These are phyloP conservation scores for Siniperca obscura DNA, from an alignment of 2,797 vertebrate species.

Conservation along the genomic window DNA sequence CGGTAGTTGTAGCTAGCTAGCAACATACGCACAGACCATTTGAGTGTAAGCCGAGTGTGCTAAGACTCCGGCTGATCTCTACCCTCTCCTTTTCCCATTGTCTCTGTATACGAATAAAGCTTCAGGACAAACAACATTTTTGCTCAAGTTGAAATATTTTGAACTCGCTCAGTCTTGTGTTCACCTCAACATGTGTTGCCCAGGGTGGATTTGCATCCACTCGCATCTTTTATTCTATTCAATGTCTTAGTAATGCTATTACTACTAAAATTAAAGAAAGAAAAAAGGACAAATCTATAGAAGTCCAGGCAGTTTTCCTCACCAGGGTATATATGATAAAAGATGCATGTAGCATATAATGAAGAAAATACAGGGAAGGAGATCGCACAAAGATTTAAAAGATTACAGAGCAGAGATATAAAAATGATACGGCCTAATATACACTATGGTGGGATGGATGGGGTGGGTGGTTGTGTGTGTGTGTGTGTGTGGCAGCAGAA, in stretches of 20 bases:
- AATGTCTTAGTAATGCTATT: not conserved
- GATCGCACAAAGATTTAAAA: conserved; percentile 26
- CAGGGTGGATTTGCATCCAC: not conserved
- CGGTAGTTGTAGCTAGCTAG: not conserved
- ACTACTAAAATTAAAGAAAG: conserved; percentile 33
- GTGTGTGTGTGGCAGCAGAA: conserved; percentile 55
- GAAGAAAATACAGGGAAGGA: conserved; percentile 19
- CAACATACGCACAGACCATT: not conserved
- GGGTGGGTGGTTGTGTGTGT: conserved; percentile 24
- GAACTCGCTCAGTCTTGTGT: not conserved
- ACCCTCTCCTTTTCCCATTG: not conserved
- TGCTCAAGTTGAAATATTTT: conserved; percentile 2
- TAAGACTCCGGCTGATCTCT: not conserved
- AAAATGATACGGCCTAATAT: conserved; percentile 43
- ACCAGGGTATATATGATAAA: conserved; percentile 14
- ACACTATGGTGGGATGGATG: conserved; percentile 29
- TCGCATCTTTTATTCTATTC: not conserved
- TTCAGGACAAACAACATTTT: not conserved
- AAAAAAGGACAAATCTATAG: conserved; percentile 31
- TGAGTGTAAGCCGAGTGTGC: not conserved
- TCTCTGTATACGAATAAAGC: not conserved
- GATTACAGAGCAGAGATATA: conserved; percentile 53
- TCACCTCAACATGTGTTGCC: not conserved
- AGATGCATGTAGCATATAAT: conserved; percentile 18
- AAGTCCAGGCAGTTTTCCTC: conserved; percentile 17